Conservation (phyloP, 1,140 invertebrate species). For the Drosophila orena region DNA sequence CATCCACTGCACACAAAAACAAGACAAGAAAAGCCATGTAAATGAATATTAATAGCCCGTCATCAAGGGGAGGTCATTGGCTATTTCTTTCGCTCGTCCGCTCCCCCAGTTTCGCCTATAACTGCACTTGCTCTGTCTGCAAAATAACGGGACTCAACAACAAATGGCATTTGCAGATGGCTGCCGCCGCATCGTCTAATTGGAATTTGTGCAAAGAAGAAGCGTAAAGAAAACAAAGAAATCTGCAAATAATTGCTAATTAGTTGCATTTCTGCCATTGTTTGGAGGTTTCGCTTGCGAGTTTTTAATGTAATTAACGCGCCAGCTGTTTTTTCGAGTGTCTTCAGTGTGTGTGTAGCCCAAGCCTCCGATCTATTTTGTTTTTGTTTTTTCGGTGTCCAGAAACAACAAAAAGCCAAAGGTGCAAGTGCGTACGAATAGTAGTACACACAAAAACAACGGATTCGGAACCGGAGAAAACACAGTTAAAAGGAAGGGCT, state of each 20-base stretch:
- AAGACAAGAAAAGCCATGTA: slow-evolving; percentile 15
- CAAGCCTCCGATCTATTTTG: slow-evolving; percentile 16
- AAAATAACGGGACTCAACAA: slow-evolving; percentile 73
- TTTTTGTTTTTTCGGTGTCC: slow-evolving; percentile 26
- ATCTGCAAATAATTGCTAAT: slow-evolving; percentile 75
- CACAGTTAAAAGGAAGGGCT: slow-evolving; percentile 4
- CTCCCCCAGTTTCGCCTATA: neutral
- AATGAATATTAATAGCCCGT: slow-evolving; percentile 79
- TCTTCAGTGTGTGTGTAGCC: slow-evolving; percentile 14
- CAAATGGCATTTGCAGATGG: slow-evolving; percentile 60
- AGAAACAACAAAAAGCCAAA: slow-evolving; percentile 36
- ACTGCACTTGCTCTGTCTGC: slow-evolving; percentile 38
- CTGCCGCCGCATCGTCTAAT: slow-evolving; percentile 57
- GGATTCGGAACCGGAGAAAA: slow-evolving; percentile 3
- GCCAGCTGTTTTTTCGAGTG: slow-evolving; percentile 51
- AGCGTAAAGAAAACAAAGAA: slow-evolving; percentile 35
- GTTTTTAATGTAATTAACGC: slow-evolving; percentile 79
- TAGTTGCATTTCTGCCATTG: slow-evolving; percentile 59
- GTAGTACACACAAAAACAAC: slow-evolving; percentile 8
- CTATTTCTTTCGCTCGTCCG: neutral
- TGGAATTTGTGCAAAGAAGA: slow-evolving; percentile 65
- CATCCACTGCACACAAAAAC: slow-evolving; percentile 25
- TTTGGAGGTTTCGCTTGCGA: slow-evolving; percentile 68
- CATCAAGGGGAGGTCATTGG: slow-evolving; percentile 63
- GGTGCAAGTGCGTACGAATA: slow-evolving; percentile 61